Percentiles rank a stretch among this genome's conserved stretches.
These are phyloP conservation scores for Mystacides longicornis DNA, from an alignment of 2,888 invertebrate genomes.

Conservation along the genomic window DNA sequence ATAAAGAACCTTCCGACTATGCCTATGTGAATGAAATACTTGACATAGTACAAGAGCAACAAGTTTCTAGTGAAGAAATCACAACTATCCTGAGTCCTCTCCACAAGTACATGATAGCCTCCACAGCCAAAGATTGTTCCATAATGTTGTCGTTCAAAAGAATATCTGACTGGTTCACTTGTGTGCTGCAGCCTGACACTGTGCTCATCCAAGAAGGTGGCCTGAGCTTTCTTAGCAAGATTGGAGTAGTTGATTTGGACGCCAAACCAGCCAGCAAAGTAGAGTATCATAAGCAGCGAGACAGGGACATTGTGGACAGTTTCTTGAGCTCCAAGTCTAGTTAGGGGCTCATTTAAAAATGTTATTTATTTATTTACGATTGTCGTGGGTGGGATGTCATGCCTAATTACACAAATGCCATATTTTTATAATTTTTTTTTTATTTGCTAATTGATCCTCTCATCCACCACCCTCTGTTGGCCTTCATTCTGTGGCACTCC, in stretches of 20 bases:
- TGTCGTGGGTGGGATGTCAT: too few relatives aligned
- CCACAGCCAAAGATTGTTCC: conserved; percentile 64
- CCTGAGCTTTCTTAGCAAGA: conserved; percentile 41
- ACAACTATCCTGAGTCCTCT: conserved; percentile 19
- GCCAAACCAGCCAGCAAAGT: conserved; percentile 47
- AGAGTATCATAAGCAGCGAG: conserved; percentile 16
- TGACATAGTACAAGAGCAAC: neutral
- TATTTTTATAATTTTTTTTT: too few relatives aligned
- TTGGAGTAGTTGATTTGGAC: conserved; percentile 60
- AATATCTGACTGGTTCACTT: conserved; percentile 21
- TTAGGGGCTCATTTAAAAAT: too few relatives aligned
- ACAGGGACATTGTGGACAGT: conserved; percentile 13
- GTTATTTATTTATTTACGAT: too few relatives aligned
- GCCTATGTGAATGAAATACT: conserved; percentile 19
- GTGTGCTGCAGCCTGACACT: conserved; percentile 19
- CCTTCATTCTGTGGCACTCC: too few relatives aligned
- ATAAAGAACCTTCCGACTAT: conserved; percentile 13
- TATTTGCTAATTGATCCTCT: too few relatives aligned
- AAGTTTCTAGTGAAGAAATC: neutral
- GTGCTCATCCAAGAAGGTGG: conserved; percentile 33
- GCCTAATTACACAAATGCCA: too few relatives aligned
- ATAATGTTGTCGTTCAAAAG: conserved; percentile 53
- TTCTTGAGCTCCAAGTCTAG: neutral
- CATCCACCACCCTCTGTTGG: too few relatives aligned
- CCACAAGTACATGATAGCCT: conserved; percentile 48